Conservation (phyloP, 1,140 invertebrate species). For the Calliopsis andreniformis region DNA sequence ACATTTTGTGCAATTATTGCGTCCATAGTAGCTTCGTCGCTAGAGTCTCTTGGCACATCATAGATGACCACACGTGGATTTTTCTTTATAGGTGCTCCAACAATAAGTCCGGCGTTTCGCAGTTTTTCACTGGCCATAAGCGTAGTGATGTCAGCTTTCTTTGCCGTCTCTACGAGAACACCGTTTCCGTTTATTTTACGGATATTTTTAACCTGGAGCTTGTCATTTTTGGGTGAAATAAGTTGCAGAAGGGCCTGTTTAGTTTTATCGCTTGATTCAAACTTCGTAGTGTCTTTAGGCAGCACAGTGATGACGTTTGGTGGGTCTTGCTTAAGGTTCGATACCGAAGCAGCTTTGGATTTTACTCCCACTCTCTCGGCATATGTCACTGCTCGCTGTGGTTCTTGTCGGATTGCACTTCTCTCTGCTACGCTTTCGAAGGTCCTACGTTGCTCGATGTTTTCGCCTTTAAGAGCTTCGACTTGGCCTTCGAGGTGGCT, state of each 20-base stretch:
- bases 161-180: too few species aligned
- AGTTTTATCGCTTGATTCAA: not conserved
- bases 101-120: not conserved
- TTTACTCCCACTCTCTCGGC: not conserved
- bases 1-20: conserved; percentile 5
- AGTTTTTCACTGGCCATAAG: not conserved
- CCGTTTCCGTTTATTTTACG: not conserved
- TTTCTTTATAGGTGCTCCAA: not conserved
- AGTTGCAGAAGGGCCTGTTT: not conserved
- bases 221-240: not conserved
- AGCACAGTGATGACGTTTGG: not conserved
- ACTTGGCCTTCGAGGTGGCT: too few species aligned
- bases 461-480: too few species aligned
- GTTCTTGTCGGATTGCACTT: too few species aligned
- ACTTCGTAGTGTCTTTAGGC: not conserved
- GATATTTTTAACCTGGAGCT: not conserved
- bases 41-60: not conserved
- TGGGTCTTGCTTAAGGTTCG: not conserved
- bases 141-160: not conserved
- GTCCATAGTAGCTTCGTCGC: not conserved
- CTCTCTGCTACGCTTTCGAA: too few species aligned
- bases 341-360: not conserved
- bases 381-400: not conserved
- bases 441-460: too few species aligned
- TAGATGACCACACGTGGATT: not conserved